Evolutionary conservation across 2,888 invertebrate species (phyloP).

Genomic region (Zeuzera pyrina): DNA sequence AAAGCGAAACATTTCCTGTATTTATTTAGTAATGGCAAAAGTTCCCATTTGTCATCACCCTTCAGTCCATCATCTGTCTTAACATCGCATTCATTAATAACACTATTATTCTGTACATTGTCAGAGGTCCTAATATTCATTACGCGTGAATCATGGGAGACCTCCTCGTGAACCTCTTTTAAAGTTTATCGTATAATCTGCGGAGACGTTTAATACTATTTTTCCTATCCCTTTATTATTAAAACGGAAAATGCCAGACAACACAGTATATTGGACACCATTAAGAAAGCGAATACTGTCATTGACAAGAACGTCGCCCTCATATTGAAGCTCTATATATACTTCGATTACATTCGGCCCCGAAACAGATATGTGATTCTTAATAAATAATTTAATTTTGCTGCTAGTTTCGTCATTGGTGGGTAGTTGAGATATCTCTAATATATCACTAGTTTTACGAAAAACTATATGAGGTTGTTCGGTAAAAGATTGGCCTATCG

Average conservation of each 20-base stretch:
- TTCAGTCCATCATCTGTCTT: not conserved
- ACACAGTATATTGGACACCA: not conserved
- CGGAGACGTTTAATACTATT: not conserved
- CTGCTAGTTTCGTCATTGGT: not conserved
- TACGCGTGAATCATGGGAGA: not conserved
- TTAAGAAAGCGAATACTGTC: no score
- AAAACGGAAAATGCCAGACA: not conserved
- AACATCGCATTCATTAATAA: not conserved
- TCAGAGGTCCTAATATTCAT: not conserved
- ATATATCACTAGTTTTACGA: no score
- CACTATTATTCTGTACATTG: not conserved
- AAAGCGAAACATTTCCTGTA: slow-evolving; percentile 2
- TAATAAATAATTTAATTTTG: not conserved
- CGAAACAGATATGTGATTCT: not conserved
- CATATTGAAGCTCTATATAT: no score
- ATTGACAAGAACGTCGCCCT: no score
- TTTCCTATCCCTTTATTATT: not conserved
- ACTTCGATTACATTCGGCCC: not conserved
- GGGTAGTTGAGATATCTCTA: no score
- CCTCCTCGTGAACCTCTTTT: not conserved
- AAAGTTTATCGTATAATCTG: not conserved
- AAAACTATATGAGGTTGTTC: no score
- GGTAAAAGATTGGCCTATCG: slow-evolving; percentile 10
- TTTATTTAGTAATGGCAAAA: slow-evolving; percentile 1
- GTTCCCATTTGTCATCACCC: not conserved